phyloP scores from a whole-genome alignment of 2,797 vertebrate genomes.

The Pempheris klunzingeri region DNA sequence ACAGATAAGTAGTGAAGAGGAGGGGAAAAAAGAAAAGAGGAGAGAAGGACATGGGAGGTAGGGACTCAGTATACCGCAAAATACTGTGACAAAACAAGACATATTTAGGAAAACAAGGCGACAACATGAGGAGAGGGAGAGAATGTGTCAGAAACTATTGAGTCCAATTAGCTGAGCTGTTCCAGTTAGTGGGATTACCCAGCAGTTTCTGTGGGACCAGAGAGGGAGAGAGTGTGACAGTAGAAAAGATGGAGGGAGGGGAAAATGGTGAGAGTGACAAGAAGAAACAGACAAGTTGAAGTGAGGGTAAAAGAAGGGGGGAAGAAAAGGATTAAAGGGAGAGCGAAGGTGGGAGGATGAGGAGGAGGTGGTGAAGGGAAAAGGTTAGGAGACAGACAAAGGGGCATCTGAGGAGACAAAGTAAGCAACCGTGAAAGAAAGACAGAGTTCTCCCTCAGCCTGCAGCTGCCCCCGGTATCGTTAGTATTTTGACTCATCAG shows the following conservation, averaged over 20 bases:
- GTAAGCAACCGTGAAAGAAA: slow-evolving; percentile 35
- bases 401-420: slow-evolving; percentile 51
- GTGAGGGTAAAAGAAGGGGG: slow-evolving; percentile 23
- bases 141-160: slow-evolving; percentile 66
- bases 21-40: neutral
- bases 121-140: slow-evolving; percentile 34
- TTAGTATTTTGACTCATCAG: slow-evolving; percentile 65
- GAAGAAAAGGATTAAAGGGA: slow-evolving; percentile 12
- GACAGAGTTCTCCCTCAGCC: slow-evolving; percentile 27
- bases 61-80: neutral
- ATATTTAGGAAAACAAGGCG: slow-evolving; percentile 47
- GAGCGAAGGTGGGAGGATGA: neutral
- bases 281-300: slow-evolving; percentile 28
- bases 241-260: slow-evolving; percentile 18
- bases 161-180: slow-evolving; percentile 70
- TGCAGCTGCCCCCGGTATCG: slow-evolving; percentile 44
- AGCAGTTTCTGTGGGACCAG: slow-evolving; percentile 41
- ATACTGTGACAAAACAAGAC: slow-evolving; percentile 42
- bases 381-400: slow-evolving; percentile 25
- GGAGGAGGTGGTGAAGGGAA: neutral
- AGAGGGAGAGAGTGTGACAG: slow-evolving; percentile 21
- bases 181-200: slow-evolving; percentile 73
- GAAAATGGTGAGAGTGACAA: slow-evolving; percentile 11
- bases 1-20: slow-evolving; percentile 21
- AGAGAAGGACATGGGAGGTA: slow-evolving; percentile 5